Evolutionary conservation across 2,888 invertebrate genomes (phyloP).

Genomic region (Rhagonycha fulva): DNA sequence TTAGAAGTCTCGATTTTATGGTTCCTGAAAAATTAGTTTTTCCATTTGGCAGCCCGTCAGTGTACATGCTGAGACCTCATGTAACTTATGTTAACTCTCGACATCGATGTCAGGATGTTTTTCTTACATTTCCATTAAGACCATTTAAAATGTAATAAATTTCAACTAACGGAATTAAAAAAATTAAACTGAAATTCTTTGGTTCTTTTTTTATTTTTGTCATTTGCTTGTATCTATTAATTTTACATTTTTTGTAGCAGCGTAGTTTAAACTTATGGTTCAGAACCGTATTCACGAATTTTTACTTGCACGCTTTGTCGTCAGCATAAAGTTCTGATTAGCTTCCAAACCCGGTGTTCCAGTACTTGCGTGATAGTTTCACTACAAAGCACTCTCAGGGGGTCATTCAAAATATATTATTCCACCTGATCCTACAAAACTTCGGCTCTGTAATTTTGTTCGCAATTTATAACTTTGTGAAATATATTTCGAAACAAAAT

Average conservation of each 20-base stretch:
- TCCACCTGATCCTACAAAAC: not conserved
- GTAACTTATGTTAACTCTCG: not conserved
- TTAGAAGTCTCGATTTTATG: not conserved
- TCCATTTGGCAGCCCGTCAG: not conserved
- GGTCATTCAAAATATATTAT: not conserved
- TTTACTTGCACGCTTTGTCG: not conserved
- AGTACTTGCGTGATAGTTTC: not conserved
- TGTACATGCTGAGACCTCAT: not conserved
- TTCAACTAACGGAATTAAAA: not conserved
- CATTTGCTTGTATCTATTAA: not conserved
- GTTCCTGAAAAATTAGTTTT: not conserved
- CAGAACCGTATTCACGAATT: not conserved
- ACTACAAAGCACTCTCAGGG: not conserved
- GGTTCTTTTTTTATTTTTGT: too few species aligned
- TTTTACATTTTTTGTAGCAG: not conserved
- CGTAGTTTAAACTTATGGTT: not conserved
- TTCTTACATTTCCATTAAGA: not conserved
- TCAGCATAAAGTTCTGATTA: not conserved
- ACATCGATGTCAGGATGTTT: not conserved
- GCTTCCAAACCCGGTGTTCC: not conserved
- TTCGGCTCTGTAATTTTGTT: not conserved
- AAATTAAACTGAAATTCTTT: too few species aligned
- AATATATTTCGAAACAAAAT: not conserved
- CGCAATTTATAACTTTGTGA: not conserved
- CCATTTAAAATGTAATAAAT: not conserved